Conservation (phyloP, 2,113 vertebrate genomes). For the Oryzias melastigma region DNA sequence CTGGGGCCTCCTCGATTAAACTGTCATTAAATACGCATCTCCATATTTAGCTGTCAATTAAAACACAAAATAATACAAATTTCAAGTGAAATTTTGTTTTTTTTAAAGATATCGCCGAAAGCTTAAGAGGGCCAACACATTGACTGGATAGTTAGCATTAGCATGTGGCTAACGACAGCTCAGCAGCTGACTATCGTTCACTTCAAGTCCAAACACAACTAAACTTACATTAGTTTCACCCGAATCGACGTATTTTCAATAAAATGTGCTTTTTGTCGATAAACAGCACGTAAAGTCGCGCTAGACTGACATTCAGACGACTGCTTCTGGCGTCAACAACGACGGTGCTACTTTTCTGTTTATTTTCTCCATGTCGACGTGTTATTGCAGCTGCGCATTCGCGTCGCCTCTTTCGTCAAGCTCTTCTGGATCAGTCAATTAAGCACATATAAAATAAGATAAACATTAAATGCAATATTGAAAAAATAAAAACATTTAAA, state of each 20-base stretch:
- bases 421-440: accelerated
- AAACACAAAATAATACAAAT: too few species aligned
- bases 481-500: neutral
- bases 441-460: neutral
- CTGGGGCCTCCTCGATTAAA: too few species aligned
- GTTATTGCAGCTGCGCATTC: constrained; percentile 30
- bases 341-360: constrained; percentile 62
- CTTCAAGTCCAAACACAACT: constrained; percentile 22
- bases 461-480: neutral
- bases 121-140: neutral
- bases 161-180: constrained; percentile 42
- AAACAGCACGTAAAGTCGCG: neutral
- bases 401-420: constrained; percentile 53
- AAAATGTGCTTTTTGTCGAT: neutral
- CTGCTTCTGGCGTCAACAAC: constrained; percentile 22
- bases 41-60: too few species aligned
- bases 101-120: too few species aligned
- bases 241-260: neutral
- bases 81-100: too few species aligned
- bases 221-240: constrained; percentile 54
- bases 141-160: constrained; percentile 22
- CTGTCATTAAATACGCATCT: too few species aligned
- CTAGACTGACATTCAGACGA: constrained; percentile 1
- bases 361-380: constrained; percentile 75
- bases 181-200: constrained; percentile 28